These are phyloP conservation scores for Iphiclides podalirius DNA, from an alignment of 2,888 invertebrate species.

Conservation along the genomic window DNA sequence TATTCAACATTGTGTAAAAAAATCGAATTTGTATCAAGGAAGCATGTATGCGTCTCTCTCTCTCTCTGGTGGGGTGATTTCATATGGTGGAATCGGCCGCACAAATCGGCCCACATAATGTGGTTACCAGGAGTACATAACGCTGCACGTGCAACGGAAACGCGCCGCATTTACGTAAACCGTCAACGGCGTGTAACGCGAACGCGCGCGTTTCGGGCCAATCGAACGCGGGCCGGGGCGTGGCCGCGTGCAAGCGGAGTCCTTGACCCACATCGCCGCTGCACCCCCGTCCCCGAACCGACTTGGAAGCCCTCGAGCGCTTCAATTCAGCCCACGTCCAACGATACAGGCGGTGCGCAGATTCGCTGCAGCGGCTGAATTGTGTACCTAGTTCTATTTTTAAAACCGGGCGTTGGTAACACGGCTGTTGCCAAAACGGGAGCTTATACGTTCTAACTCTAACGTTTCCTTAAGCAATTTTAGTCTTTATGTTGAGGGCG, in stretches of 20 bases:
- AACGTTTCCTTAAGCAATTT: constrained; percentile 3
- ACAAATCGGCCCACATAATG: too few species aligned
- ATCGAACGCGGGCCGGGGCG: constrained; percentile 28
- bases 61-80: too few species aligned
- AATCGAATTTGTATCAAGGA: too few species aligned
- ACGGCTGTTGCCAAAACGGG: constrained; percentile 24
- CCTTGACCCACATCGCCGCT: constrained; percentile 32
- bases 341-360: constrained; percentile 16
- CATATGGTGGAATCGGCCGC: too few species aligned
- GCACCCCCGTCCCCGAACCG: constrained; percentile 28
- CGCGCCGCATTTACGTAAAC: constrained; percentile 20
- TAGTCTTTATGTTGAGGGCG: neutral
- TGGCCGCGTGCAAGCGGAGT: constrained; percentile 31
- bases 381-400: constrained; percentile 37
- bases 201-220: constrained; percentile 22
- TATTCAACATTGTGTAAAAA: too few species aligned
- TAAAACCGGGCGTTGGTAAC: constrained; percentile 42
- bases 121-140: too few species aligned
- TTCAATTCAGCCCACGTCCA: constrained; percentile 20
- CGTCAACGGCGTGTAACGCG: constrained; percentile 10
- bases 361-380: constrained; percentile 36
- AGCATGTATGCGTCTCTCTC: too few species aligned
- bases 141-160: neutral
- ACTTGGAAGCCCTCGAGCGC: constrained; percentile 27
- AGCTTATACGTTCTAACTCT: neutral